phyloP scores from a whole-genome alignment of 2,113 vertebrate genomes.

The Platysternon megacephalum region DNA sequence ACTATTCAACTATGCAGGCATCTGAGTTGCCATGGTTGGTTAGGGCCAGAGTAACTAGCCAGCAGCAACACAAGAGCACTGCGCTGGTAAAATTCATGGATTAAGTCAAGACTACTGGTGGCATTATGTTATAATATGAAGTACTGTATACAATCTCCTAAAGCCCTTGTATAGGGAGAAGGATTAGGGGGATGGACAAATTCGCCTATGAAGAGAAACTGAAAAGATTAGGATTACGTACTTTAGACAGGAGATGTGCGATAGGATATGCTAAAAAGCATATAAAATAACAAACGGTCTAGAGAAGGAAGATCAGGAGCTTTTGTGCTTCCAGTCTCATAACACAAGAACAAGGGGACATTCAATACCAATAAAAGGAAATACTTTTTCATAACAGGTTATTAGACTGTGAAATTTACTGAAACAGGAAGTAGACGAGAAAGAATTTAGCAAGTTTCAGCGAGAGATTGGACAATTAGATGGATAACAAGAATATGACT shows the following conservation, averaged over 20 bases:
- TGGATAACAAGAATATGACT: not conserved
- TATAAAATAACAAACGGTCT: not conserved
- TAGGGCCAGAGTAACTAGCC: accelerated
- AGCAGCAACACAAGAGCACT: accelerated
- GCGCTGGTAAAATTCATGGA: accelerated
- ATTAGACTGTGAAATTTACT: not conserved
- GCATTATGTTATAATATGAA: not conserved
- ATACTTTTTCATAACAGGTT: not conserved
- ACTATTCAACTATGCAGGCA: not conserved
- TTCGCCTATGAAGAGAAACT: not conserved
- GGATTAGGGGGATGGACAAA: not conserved
- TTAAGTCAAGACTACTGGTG: not conserved
- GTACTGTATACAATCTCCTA: not conserved
- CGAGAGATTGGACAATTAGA: not conserved
- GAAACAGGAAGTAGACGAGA: not conserved
- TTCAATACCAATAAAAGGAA: not conserved
- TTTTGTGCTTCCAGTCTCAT: not conserved
- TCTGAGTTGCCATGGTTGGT: not conserved
- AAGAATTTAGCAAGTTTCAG: not conserved
- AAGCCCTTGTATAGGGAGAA: constrained; percentile 19
- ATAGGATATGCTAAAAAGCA: not conserved
- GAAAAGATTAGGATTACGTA: not conserved
- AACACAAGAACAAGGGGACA: not conserved
- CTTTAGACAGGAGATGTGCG: not conserved
- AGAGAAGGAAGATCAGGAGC: not conserved